A percentile compares a stretch with the other conserved stretches of the same genome.
These are phyloP conservation scores for Halictus ligatus DNA, from an alignment of 2,888 invertebrate genomes.

Conservation along the genomic window DNA sequence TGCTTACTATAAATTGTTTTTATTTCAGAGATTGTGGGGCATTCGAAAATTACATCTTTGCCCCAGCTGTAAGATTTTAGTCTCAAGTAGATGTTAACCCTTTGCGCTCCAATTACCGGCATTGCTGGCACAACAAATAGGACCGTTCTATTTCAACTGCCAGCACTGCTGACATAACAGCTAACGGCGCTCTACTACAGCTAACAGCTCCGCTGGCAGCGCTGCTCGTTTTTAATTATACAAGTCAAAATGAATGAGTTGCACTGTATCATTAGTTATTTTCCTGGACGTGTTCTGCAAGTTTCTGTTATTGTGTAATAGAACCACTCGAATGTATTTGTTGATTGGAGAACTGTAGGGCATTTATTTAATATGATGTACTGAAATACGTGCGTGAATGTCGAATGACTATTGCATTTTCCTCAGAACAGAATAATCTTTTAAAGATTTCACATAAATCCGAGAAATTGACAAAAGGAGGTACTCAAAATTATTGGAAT, in stretches of 20 bases:
- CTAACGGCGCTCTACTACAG: neutral
- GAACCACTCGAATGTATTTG: neutral
- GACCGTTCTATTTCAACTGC: neutral
- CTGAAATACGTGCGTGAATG: no score
- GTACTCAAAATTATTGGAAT: neutral
- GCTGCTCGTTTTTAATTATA: slow-evolving; percentile 8
- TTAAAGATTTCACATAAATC: neutral
- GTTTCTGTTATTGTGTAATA: neutral
- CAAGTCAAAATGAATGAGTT: neutral
- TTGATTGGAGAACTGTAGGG: neutral
- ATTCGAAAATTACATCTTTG: neutral
- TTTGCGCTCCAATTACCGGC: slow-evolving; percentile 8
- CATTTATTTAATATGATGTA: neutral
- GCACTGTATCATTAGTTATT: neutral
- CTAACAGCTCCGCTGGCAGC: neutral
- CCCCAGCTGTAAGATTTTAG: neutral
- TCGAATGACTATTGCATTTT: neutral
- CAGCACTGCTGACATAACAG: slow-evolving; percentile 10
- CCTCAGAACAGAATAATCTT: neutral
- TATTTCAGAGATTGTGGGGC: neutral
- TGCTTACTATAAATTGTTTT: neutral
- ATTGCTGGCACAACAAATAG: slow-evolving; percentile 13
- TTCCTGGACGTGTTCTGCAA: neutral
- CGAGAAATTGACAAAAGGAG: neutral
- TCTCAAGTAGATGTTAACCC: neutral